A percentile compares a stretch with the other conserved stretches of the same genome.
phyloP scores from a whole-genome alignment of 1,140 invertebrate genomes.

The Portunus trituberculatus region DNA sequence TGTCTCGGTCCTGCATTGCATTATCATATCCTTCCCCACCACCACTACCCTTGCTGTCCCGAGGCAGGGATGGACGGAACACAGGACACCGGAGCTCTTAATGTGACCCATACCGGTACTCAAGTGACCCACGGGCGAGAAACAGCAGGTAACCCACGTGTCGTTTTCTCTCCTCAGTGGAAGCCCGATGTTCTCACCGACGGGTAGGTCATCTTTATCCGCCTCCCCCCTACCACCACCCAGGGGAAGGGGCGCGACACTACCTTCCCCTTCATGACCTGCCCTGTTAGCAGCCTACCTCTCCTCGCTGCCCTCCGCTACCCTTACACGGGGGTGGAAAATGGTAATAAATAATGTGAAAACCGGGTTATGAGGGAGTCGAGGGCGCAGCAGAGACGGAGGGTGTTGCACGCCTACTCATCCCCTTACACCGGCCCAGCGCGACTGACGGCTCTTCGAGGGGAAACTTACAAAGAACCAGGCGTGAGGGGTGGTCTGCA shows the following conservation, averaged over 20 bases:
- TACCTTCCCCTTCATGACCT: background rate
- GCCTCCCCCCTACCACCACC: background rate
- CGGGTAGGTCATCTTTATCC: slow-evolving; percentile 59
- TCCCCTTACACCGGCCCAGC: slow-evolving; percentile 54
- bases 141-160: slow-evolving; percentile 6
- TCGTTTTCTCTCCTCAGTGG: background rate
- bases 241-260: background rate
- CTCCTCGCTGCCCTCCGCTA: background rate
- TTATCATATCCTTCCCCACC: too few species aligned
- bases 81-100: too few species aligned
- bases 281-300: background rate
- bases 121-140: background rate
- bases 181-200: background rate
- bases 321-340: background rate
- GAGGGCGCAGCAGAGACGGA: background rate
- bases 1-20: too few species aligned
- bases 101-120: too few species aligned
- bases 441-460: slow-evolving; percentile 59
- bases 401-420: background rate
- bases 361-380: background rate
- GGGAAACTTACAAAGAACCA: slow-evolving; percentile 62
- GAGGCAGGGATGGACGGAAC: too few species aligned
- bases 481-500: background rate
- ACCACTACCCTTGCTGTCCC: too few species aligned
- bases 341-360: background rate